A percentile compares a stretch with the other conserved stretches of the same genome.
These are phyloP conservation scores for Bradypodion pumilum DNA, from an alignment of 2,797 vertebrate genomes.

Conservation along the genomic window DNA sequence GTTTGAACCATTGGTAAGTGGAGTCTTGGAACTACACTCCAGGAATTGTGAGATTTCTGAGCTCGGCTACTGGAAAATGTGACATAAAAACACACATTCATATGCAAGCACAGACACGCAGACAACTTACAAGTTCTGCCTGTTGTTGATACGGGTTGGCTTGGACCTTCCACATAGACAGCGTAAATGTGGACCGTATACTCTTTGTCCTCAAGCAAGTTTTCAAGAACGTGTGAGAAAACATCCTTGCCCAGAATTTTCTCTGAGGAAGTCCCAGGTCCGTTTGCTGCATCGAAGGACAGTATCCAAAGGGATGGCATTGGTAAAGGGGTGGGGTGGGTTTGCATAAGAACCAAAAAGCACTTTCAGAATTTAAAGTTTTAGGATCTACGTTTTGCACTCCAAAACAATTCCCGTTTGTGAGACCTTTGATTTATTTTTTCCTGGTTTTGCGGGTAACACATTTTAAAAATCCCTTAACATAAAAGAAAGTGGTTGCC, in stretches of 20 bases:
- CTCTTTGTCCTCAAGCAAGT: slow-evolving; percentile 84
- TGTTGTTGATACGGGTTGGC: slow-evolving; percentile 77
- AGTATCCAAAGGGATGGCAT: background rate
- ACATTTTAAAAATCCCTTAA: no score
- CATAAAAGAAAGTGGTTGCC: no score
- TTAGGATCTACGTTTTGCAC: no score
- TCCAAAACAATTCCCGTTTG: no score
- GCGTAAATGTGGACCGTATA: slow-evolving; percentile 85
- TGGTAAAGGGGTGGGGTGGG: background rate
- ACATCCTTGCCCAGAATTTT: slow-evolving; percentile 77
- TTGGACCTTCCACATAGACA: slow-evolving; percentile 80
- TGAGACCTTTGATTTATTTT: no score
- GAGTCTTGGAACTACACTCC: background rate
- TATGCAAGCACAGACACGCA: background rate
- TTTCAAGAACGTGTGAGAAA: slow-evolving; percentile 85
- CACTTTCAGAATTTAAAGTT: no score
- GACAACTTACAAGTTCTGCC: slow-evolving; percentile 83
- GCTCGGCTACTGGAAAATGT: background rate
- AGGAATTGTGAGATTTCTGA: no score
- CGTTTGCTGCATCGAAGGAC: slow-evolving; percentile 73
- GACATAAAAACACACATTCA: background rate
- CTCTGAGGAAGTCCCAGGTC: slow-evolving; percentile 80
- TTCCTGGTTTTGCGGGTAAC: no score
- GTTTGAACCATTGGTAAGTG: background rate
- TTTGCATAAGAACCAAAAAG: no score